phyloP scores from a whole-genome alignment of 1,140 invertebrate species.

The Melanaphis sacchari region DNA sequence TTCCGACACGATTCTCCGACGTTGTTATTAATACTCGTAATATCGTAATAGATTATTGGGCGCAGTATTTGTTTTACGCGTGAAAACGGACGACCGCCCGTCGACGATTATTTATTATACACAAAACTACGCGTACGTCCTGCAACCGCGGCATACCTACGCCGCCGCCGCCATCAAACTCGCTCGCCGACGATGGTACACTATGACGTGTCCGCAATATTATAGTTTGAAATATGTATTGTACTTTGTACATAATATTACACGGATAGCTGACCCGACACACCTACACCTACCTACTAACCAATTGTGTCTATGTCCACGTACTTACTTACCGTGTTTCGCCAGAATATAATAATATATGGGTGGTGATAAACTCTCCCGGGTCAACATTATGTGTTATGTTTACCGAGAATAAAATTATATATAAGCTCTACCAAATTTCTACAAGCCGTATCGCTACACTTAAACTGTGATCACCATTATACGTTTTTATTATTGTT shows the following conservation, averaged over 20 bases:
- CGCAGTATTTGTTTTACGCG: background rate
- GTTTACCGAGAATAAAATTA: too few relatives aligned
- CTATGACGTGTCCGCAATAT: background rate
- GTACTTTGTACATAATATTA: background rate
- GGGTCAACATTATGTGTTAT: too few relatives aligned
- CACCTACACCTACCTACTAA: background rate
- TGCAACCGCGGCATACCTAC: too few relatives aligned
- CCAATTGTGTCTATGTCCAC: background rate
- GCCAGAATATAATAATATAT: too few relatives aligned
- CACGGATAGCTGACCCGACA: too few relatives aligned
- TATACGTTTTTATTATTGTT: too few relatives aligned
- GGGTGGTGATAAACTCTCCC: too few relatives aligned
- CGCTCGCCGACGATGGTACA: background rate
- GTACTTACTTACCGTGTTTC: too few relatives aligned
- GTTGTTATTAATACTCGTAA: background rate
- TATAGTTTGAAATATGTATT: background rate
- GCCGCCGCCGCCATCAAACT: too few relatives aligned
- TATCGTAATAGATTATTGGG: conserved; percentile 6
- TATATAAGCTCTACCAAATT: too few relatives aligned
- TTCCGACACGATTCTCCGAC: background rate
- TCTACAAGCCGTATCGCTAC: too few relatives aligned
- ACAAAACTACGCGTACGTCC: background rate
- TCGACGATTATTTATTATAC: conserved; percentile 12
- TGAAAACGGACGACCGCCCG: background rate
- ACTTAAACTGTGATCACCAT: too few relatives aligned